These are phyloP conservation scores for Lophura nycthemera DNA, from an alignment of 2,113 vertebrate genomes.

Conservation along the genomic window DNA sequence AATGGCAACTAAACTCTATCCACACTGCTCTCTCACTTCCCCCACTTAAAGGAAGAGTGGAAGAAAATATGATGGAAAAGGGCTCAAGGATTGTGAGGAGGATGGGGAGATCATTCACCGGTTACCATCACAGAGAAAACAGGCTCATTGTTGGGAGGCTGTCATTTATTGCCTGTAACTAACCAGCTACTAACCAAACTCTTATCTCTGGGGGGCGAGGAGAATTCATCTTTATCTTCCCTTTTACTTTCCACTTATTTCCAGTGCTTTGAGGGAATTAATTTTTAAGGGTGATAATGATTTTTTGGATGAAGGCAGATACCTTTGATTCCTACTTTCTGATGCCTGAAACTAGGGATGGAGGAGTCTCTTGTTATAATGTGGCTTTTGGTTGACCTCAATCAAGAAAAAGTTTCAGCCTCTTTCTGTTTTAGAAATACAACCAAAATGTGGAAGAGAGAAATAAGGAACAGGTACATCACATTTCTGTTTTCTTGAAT, in stretches of 20 bases:
- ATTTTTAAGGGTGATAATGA: slow-evolving; percentile 28
- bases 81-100: background rate
- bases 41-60: background rate
- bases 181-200: background rate
- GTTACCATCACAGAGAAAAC: background rate
- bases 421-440: background rate
- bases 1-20: background rate
- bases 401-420: background rate
- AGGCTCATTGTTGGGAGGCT: background rate
- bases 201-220: slow-evolving; percentile 17
- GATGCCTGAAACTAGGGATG: background rate
- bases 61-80: background rate
- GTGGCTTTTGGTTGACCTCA: background rate
- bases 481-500: background rate
- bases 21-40: background rate
- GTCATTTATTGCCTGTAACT: background rate
- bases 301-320: background rate
- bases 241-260: background rate
- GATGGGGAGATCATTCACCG: background rate
- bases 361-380: background rate
- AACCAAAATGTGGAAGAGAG: background rate
- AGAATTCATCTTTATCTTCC: background rate
- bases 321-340: background rate
- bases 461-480: background rate
- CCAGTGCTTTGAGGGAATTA: slow-evolving; percentile 12